Percentiles rank a stretch among this genome's conserved stretches.
phyloP scores from a whole-genome alignment of 2,113 vertebrate species.

The Lipotes vexillifer region DNA sequence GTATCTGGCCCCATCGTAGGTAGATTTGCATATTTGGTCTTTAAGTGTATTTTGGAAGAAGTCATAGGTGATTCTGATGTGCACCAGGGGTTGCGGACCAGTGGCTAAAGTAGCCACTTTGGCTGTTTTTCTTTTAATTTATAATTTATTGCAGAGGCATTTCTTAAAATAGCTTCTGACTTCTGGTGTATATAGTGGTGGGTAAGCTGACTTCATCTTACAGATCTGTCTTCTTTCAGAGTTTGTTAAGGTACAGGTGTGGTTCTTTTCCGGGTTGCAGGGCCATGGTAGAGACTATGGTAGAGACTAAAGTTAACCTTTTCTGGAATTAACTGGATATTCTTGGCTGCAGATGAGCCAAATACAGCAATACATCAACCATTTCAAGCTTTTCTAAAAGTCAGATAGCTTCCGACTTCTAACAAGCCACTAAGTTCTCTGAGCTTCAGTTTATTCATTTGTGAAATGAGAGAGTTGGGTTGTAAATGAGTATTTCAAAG shows the following conservation, averaged over 20 bases:
- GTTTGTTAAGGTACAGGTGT: neutral
- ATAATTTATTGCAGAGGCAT: neutral
- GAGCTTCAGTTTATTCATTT: neutral
- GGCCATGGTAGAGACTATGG: neutral
- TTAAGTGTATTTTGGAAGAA: neutral
- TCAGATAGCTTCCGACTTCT: neutral
- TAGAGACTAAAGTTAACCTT: neutral
- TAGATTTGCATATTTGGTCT: accelerated
- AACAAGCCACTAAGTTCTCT: neutral
- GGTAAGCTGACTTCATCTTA: neutral
- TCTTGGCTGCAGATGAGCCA: neutral
- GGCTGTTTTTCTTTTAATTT: slow-evolving; percentile 18
- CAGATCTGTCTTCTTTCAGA: neutral
- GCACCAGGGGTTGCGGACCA: neutral
- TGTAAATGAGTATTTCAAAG: neutral
- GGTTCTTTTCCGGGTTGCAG: neutral
- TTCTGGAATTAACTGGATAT: neutral
- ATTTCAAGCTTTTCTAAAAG: neutral
- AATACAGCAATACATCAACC: neutral
- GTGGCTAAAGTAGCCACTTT: neutral
- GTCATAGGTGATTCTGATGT: neutral
- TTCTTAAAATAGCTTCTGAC: neutral
- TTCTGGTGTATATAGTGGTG: neutral
- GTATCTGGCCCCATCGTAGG: neutral
- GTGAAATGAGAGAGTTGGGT: neutral